These are phyloP conservation scores for Furcula furcula DNA, from an alignment of 2,888 invertebrate genomes.

Conservation along the genomic window DNA sequence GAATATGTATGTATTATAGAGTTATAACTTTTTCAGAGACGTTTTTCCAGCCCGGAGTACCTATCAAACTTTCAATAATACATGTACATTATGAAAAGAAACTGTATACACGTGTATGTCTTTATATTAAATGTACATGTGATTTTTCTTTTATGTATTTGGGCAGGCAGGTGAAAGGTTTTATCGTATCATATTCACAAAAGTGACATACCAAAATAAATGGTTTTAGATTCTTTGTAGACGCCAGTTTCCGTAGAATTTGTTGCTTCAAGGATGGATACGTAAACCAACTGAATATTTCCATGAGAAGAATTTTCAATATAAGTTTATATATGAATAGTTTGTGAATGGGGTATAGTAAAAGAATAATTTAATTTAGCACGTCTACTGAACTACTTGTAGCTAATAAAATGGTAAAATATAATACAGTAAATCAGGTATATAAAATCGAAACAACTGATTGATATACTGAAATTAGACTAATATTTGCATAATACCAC, in stretches of 20 bases:
- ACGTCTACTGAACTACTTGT: too few species aligned
- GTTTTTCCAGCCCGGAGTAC: background rate
- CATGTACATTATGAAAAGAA: background rate
- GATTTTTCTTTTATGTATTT: slow-evolving; percentile 12
- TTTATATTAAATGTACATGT: background rate
- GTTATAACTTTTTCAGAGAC: background rate
- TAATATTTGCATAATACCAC: too few species aligned
- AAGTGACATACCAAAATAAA: slow-evolving; percentile 14
- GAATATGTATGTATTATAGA: background rate
- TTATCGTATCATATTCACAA: slow-evolving; percentile 14
- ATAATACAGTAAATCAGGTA: too few species aligned
- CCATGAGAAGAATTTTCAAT: too few species aligned
- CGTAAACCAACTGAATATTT: background rate
- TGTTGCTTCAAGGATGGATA: background rate
- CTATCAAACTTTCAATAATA: background rate
- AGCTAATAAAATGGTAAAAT: too few species aligned
- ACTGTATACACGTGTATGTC: background rate
- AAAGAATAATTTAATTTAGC: too few species aligned
- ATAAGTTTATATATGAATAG: too few species aligned
- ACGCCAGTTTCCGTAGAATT: background rate
- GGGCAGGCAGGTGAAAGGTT: slow-evolving; percentile 6
- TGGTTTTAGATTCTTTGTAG: background rate
- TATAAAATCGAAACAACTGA: too few species aligned
- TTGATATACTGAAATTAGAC: too few species aligned
- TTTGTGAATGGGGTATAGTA: too few species aligned